phyloP scores from a whole-genome alignment of 2,797 vertebrate species.

The Sebastes reedi region DNA sequence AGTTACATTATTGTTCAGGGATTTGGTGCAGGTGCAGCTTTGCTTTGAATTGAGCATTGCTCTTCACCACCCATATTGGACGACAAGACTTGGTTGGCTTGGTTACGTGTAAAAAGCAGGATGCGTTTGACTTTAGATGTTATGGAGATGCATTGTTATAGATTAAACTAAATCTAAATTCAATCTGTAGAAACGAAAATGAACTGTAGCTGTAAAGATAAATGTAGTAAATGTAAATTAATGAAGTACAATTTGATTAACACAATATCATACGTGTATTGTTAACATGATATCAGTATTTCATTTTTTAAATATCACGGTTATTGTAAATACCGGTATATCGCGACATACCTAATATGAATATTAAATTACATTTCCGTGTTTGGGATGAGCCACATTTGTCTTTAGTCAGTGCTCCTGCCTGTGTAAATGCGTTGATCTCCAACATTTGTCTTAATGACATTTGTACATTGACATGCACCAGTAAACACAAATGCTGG shows the following conservation, averaged over 20 bases:
- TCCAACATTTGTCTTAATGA: not conserved
- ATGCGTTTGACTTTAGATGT: not conserved
- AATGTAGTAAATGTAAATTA: not conserved
- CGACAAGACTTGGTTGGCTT: not conserved
- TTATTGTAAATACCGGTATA: not conserved
- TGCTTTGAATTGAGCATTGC: not conserved
- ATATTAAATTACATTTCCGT: not conserved
- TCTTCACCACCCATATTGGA: not conserved
- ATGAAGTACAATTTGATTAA: too few species aligned
- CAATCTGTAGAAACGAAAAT: not conserved
- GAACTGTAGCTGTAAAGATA: not conserved
- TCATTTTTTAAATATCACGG: too few species aligned
- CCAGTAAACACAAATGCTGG: not conserved
- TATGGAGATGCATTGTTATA: not conserved
- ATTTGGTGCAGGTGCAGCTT: not conserved
- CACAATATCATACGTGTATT: too few species aligned
- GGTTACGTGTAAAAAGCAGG: not conserved
- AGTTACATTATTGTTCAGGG: not conserved
- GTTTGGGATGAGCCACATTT: not conserved
- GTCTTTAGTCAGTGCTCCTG: not conserved
- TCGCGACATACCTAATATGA: rapidly evolving
- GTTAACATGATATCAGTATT: too few species aligned
- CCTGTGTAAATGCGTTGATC: not conserved
- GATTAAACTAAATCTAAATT: not conserved
- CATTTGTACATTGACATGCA: not conserved